Evolutionary conservation across 2,797 vertebrate species (phyloP).

Genomic region (Acrossocheilus fasciatus): DNA sequence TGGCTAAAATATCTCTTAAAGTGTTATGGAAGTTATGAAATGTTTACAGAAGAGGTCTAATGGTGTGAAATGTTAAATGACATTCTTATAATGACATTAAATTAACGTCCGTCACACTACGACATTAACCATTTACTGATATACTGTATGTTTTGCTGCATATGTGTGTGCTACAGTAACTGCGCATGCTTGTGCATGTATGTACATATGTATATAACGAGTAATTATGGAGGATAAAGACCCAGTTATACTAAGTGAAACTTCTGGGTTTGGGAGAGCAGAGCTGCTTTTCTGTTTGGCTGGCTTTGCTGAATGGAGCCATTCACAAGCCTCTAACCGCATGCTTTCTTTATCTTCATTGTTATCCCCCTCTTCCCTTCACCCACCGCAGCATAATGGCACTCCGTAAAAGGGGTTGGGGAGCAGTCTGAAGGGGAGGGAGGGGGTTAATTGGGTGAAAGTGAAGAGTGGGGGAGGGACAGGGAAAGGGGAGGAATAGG

Average conservation of each 20-base stretch:
- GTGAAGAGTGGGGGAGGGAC: conserved; percentile 56
- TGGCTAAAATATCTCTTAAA: neutral
- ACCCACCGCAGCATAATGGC: conserved; percentile 61
- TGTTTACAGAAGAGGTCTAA: neutral
- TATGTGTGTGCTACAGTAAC: neutral
- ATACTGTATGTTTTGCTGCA: neutral
- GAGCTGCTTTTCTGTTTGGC: conserved; percentile 60
- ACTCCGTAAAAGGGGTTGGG: conserved; percentile 50
- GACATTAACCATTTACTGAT: neutral
- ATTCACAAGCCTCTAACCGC: conserved; percentile 63
- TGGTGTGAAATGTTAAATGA: neutral
- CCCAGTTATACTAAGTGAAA: conserved; percentile 60
- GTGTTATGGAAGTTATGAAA: neutral
- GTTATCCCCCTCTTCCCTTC: conserved; percentile 59
- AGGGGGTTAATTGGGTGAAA: conserved; percentile 62
- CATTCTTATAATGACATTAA: neutral
- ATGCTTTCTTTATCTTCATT: conserved; percentile 67
- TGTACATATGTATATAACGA: conserved; percentile 47
- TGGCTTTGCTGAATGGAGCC: conserved; percentile 62
- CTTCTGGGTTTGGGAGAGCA: conserved; percentile 57
- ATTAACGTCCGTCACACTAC: neutral
- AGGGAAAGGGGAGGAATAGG: conserved; percentile 43
- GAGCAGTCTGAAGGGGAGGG: conserved; percentile 40
- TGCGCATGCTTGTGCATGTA: conserved; percentile 10
- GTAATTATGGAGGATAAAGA: conserved; percentile 60